Percentiles rank a stretch among this genome's conserved stretches.
These are phyloP conservation scores for Crenuchus spilurus DNA, from an alignment of 2,797 vertebrate species.

Conservation along the genomic window DNA sequence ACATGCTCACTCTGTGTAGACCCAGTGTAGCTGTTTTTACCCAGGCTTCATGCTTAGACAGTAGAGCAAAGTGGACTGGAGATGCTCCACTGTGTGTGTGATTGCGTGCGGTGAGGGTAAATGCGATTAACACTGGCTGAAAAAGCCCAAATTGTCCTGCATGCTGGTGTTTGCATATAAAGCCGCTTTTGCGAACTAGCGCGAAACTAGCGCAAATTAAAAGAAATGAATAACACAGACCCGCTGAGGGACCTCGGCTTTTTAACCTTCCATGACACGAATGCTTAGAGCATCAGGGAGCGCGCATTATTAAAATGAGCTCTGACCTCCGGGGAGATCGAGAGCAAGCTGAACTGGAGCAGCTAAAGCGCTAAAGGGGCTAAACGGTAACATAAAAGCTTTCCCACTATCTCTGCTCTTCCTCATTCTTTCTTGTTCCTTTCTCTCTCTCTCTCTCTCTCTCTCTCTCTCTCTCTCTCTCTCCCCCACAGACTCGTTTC, in stretches of 20 bases:
- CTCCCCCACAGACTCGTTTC: conserved; percentile 15
- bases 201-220: conserved; percentile 25
- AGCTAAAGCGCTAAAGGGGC: conserved; percentile 48
- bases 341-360: conserved; percentile 2
- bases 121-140: conserved; percentile 32
- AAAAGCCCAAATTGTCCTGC: conserved; percentile 21
- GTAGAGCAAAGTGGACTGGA: background rate
- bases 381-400: conserved; percentile 55
- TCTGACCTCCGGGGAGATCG: conserved; percentile 40
- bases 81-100: background rate
- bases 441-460: conserved; percentile 33
- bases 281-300: conserved; percentile 47
- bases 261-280: conserved; percentile 46
- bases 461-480: background rate
- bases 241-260: conserved; percentile 14
- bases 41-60: background rate
- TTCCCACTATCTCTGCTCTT: conserved; percentile 27
- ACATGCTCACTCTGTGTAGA: background rate
- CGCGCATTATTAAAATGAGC: conserved; percentile 54
- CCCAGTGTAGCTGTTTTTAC: background rate
- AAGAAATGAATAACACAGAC: conserved; percentile 42
- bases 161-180: conserved; percentile 32
- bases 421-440: conserved; percentile 22
- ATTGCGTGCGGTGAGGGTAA: background rate
- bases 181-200: conserved; percentile 27